These are phyloP conservation scores for Chrosomus eos DNA, from an alignment of 2,797 vertebrate species.

Conservation along the genomic window DNA sequence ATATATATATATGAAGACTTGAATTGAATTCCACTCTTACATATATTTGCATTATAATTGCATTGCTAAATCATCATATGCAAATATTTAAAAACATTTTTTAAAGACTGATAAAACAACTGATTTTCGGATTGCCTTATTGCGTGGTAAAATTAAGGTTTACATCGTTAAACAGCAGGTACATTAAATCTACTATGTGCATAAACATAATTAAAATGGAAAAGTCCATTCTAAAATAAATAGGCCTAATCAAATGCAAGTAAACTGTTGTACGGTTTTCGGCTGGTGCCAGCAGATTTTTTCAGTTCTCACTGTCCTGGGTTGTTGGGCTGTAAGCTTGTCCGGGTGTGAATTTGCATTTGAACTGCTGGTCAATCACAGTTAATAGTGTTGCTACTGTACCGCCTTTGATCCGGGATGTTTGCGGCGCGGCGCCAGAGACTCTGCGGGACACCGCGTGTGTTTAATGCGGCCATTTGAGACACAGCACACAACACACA, in stretches of 20 bases:
- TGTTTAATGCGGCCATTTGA: constrained; percentile 64
- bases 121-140: background rate
- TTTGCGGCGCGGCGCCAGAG: constrained; percentile 68
- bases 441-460: constrained; percentile 64
- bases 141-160: no score
- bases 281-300: fast-evolving
- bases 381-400: constrained; percentile 78
- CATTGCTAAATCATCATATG: no score
- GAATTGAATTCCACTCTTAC: no score
- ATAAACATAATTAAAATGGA: background rate
- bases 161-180: background rate
- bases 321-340: constrained; percentile 63
- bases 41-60: no score
- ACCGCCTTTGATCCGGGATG: constrained; percentile 76
- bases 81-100: no score
- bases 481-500: background rate
- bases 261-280: background rate
- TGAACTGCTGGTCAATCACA: constrained; percentile 68
- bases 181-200: background rate
- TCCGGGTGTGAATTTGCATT: constrained; percentile 65
- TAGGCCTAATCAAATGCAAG: background rate
- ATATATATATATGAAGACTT: background rate
- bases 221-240: background rate
- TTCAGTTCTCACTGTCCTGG: background rate
- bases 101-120: background rate